Evolutionary conservation across 1,140 invertebrate genomes (phyloP).

Genomic region (Melitaea cinxia): DNA sequence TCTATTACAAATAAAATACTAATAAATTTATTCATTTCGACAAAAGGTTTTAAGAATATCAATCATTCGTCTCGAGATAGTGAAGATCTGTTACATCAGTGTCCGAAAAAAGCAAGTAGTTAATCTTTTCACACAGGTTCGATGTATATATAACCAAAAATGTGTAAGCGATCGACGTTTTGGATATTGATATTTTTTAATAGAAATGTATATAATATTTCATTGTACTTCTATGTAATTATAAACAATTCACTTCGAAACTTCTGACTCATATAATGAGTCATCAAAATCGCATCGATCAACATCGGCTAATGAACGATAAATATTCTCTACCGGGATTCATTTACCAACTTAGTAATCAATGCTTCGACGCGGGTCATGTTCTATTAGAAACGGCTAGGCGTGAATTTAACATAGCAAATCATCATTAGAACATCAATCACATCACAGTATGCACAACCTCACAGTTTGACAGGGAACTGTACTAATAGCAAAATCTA

Average conservation of each 20-base stretch:
- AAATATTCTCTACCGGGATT: slow-evolving; percentile 52
- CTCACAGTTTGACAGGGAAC: slow-evolving; percentile 21
- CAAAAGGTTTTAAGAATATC: slow-evolving; percentile 51
- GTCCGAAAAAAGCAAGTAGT: neutral
- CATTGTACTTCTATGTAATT: slow-evolving; percentile 10
- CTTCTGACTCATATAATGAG: slow-evolving; percentile 25
- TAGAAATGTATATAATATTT: slow-evolving; percentile 3
- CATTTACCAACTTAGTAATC: slow-evolving; percentile 50
- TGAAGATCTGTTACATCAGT: slow-evolving; percentile 56
- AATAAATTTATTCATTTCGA: slow-evolving; percentile 53
- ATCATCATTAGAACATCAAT: slow-evolving; percentile 57
- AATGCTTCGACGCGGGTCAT: slow-evolving; percentile 51
- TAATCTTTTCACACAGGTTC: too few relatives aligned
- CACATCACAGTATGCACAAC: slow-evolving; percentile 37
- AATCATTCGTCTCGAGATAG: slow-evolving; percentile 54
- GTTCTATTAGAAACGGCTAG: slow-evolving; percentile 48
- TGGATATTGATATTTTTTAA: too few relatives aligned
- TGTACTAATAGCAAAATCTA: slow-evolving; percentile 17
- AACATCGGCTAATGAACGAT: slow-evolving; percentile 48
- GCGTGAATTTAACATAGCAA: slow-evolving; percentile 41
- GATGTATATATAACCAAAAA: too few relatives aligned
- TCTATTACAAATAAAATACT: slow-evolving; percentile 53
- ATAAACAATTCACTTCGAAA: slow-evolving; percentile 31
- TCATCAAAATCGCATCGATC: slow-evolving; percentile 50
- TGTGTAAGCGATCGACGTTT: too few relatives aligned